phyloP scores from a whole-genome alignment of 2,888 invertebrate species.

The Polydrusus tereticollis region DNA sequence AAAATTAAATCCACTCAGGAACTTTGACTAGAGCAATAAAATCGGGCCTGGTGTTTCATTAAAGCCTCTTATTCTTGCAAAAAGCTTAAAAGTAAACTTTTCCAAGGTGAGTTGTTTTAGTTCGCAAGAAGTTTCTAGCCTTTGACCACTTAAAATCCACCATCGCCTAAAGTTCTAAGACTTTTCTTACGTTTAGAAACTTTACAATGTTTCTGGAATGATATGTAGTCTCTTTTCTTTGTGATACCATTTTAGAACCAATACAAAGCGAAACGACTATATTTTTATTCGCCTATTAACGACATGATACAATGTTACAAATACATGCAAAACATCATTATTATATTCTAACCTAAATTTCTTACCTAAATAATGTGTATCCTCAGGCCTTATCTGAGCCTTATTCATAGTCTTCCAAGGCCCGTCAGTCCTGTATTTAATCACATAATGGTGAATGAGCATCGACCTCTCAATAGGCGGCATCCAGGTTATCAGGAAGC shows the following conservation, averaged over 20 bases:
- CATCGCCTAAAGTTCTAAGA: neutral
- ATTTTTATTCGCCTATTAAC: too few species aligned
- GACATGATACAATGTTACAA: too few species aligned
- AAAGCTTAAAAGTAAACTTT: neutral
- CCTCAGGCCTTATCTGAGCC: slow-evolving; percentile 89
- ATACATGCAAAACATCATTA: too few species aligned
- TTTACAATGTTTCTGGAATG: neutral
- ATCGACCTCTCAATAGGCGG: slow-evolving; percentile 82
- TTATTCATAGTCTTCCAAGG: slow-evolving; percentile 91
- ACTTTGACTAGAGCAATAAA: neutral
- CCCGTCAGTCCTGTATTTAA: slow-evolving; percentile 92
- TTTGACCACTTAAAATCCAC: neutral
- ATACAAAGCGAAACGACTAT: too few species aligned
- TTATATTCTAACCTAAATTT: neutral
- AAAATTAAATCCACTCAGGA: neutral
- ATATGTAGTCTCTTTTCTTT: too few species aligned
- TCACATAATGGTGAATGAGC: slow-evolving; percentile 89
- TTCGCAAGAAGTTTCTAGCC: neutral
- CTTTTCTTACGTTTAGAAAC: neutral
- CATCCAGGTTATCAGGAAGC: slow-evolving; percentile 92
- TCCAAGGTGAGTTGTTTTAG: neutral
- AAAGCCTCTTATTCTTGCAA: neutral
- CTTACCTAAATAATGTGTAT: slow-evolving; percentile 87
- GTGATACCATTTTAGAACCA: too few species aligned
- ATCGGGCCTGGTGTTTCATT: neutral